Conservation (phyloP, 2,888 invertebrate genomes). For the Apoderus coryli region DNA sequence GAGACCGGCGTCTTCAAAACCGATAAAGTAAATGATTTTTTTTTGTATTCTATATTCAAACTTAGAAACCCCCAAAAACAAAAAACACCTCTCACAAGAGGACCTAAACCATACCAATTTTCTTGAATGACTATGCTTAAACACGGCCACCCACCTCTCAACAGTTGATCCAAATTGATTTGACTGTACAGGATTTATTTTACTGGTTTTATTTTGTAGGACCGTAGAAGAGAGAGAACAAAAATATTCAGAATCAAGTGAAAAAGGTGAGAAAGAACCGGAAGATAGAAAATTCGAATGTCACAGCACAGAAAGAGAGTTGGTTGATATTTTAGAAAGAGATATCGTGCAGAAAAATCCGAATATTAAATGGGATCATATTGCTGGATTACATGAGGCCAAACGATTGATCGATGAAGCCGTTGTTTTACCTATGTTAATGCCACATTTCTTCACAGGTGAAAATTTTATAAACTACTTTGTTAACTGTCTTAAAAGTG, state of each 20-base stretch:
- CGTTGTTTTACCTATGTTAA: slow-evolving; percentile 92
- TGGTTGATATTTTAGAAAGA: slow-evolving; percentile 79
- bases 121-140: no score
- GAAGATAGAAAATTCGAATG: slow-evolving; percentile 73
- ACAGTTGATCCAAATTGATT: no score
- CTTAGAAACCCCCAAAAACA: no score
- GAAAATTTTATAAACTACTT: slow-evolving; percentile 8
- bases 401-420: slow-evolving; percentile 90
- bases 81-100: no score
- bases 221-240: slow-evolving; percentile 33
- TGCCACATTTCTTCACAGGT: slow-evolving; percentile 97
- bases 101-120: no score
- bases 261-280: slow-evolving; percentile 35
- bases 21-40: slow-evolving; percentile 21
- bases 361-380: slow-evolving; percentile 90
- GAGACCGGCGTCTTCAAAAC: slow-evolving; percentile 29
- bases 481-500: no score
- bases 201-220: no score
- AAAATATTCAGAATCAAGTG: slow-evolving; percentile 48
- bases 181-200: no score
- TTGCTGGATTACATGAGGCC: slow-evolving; percentile 79
- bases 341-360: slow-evolving; percentile 96
- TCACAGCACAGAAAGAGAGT: slow-evolving; percentile 69
- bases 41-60: no score
- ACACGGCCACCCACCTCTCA: no score